Base-by-base conservation (phyloP, 2,113 vertebrate genomes). In the Phodopus roborovskii region DNA sequence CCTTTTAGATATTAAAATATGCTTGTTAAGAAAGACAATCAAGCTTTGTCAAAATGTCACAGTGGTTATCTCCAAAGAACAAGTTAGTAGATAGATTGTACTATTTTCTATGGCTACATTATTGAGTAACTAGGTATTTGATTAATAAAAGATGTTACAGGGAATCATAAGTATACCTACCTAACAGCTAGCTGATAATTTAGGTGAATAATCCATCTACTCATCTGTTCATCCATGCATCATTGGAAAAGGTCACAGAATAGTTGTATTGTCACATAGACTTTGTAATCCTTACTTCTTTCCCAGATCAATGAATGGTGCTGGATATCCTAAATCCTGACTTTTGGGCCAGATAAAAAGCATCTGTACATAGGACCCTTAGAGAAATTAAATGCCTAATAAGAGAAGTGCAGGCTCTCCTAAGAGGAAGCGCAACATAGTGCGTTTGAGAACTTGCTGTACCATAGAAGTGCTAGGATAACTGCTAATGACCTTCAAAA, bases 401-500 rank as follows among this genome's bases (percentile, higher is more conserved):
- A 92, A 91, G 58, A 92, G 68, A 96, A 64, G 93, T 64, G 86
- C 50, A 15, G 17, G 83, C 82, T 50, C 74, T 91, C 92, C 78
- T 42, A 19, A 50, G 93, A 91, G 42, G 62, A 62, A 78, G 62
- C 42, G 58, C 42, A 93, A 58, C 85, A 50, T 30, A 0, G 24
- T 81, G 60, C 42, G 73, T 71, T 39, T 62, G 94, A 94, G 94
- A 95, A 36, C 74, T 50, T 66, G 16, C 50, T 50, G 90, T 86
- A 62, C 71, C 3, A 36, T 1, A 58, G 71, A 93, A 50, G 81
- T 73, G 73, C 91, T 87, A 77, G 73, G 66, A 73, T 95, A 79
- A 92, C 92, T 87, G 89, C 92, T 95, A 97, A 97, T 91, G 82
- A 96, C 94, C 95, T 97, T 97, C 95, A 96, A 56, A 95, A 92